Evolutionary conservation across 2,888 invertebrate species (phyloP), one percentile per base, ranked within the genome.

Genomic region (Lasioglossum morio): DNA sequence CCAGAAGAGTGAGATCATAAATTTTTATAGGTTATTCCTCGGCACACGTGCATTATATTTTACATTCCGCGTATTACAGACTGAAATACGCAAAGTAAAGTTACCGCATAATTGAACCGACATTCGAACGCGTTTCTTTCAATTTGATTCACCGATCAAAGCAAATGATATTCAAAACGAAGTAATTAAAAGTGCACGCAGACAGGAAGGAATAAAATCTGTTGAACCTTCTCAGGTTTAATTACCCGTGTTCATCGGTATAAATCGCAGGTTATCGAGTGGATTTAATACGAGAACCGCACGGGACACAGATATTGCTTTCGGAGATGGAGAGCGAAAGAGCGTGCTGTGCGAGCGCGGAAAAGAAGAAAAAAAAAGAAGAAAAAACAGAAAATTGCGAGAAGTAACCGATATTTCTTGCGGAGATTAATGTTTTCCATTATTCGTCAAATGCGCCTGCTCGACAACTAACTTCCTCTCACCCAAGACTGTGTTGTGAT

Each of bases 381-480:
- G 0, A 14, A n/a, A 4, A 43, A 16, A 43, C 37, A 60, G 48
- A 84, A n/a, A 72, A 75, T 72, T 4, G 27, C 10, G 37, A 70
- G 63, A 23, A n/a, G 46, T 53, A 78, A 84, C 77, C 75, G 83
- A 84, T 79, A 75, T 75, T 73, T 83, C 72, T 73, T 72, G 30
- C 60, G 57, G 72, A 40, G 75, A 90, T 88, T 82, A 82, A 85
- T 86, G 81, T 84, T 85, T 82, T 86, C 86, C 88, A 88, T 90
- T 87, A 85, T 82, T 81, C 83, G 81, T 85, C 90, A 86, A 85
- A 80, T 82, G 70, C 77, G 79, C 77, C 37, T 37, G 73, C 74
- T 78, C 83, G 85, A 88, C 90, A 89, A 91, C 81, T 88, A 73
- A 86, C 88, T 90, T 89, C 90, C 82, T 82, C 82, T 78, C 30